A percentile compares a stretch with the other conserved stretches of the same genome.
phyloP scores from a whole-genome alignment of 2,797 vertebrate genomes.

The Meriones psammophilus region DNA sequence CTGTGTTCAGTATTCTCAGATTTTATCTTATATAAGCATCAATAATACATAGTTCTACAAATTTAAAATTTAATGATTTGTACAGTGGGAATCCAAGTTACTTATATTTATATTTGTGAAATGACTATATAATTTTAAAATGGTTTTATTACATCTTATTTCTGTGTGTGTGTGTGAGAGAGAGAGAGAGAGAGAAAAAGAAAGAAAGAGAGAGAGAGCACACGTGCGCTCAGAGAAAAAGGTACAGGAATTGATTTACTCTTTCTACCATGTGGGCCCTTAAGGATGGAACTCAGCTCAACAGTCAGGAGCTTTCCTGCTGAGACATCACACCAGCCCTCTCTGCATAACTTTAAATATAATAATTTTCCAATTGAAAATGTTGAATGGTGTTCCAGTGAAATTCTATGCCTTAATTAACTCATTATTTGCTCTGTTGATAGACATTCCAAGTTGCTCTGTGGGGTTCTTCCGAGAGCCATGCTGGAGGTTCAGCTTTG shows the following conservation, averaged over 20 bases:
- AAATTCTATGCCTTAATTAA: background rate
- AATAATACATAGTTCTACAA: background rate
- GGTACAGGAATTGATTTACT: background rate
- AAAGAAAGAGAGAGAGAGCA: too few relatives aligned
- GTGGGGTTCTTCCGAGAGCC: too few relatives aligned
- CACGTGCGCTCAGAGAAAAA: background rate
- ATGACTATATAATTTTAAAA: background rate
- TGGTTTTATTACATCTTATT: background rate
- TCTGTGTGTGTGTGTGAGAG: background rate
- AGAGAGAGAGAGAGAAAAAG: too few relatives aligned
- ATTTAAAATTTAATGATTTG: background rate
- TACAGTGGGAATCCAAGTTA: background rate
- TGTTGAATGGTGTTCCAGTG: background rate
- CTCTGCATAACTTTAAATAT: background rate
- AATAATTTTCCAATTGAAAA: background rate
- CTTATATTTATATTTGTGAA: slow-evolving; percentile 27
- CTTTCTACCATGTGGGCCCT: background rate
- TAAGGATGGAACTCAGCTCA: background rate
- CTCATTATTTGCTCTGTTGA: background rate
- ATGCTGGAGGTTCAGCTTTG: too few relatives aligned
- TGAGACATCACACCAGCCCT: background rate
- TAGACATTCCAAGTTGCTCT: background rate
- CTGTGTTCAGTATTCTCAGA: background rate
- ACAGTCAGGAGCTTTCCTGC: background rate
- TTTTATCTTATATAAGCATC: background rate